Percentiles rank a stretch among this genome's conserved stretches.
Evolutionary conservation across 1,140 invertebrate genomes (phyloP).

Genomic region (Heliconius himera): DNA sequence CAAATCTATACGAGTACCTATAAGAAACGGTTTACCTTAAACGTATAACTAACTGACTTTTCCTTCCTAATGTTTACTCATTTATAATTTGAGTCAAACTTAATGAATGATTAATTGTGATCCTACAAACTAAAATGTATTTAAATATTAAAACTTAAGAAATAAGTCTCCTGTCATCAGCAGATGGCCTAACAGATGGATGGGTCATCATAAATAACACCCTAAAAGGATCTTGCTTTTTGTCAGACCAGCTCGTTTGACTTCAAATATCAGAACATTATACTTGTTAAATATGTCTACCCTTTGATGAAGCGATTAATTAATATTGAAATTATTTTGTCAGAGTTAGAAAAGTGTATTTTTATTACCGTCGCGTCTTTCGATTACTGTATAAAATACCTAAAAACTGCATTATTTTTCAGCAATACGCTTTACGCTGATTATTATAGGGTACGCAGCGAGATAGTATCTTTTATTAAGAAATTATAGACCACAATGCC

Average conservation of each 20-base stretch:
- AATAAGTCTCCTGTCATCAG: constrained; percentile 41
- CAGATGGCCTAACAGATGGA: constrained; percentile 40
- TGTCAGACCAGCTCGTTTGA: constrained; percentile 26
- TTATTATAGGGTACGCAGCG: too few species aligned
- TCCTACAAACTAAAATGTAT: not conserved
- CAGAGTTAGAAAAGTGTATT: not conserved
- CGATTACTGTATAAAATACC: not conserved
- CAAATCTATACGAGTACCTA: not conserved
- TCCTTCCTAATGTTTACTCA: constrained; percentile 8
- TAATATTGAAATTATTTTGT: not conserved
- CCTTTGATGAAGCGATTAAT: constrained; percentile 7
- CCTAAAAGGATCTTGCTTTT: constrained; percentile 31
- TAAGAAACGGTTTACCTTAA: not conserved
- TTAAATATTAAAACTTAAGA: constrained; percentile 16
- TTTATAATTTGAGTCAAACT: not conserved
- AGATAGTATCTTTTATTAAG: too few species aligned
- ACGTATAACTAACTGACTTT: not conserved
- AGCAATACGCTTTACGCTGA: too few species aligned
- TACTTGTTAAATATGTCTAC: constrained; percentile 4
- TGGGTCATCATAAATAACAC: constrained; percentile 35
- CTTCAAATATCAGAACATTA: constrained; percentile 6
- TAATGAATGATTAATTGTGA: constrained; percentile 20
- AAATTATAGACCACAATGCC: not conserved
- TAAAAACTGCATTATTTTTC: too few species aligned
- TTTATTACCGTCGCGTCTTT: not conserved